phyloP scores from a whole-genome alignment of 2,113 vertebrate species.

The Vanacampus margaritifer region DNA sequence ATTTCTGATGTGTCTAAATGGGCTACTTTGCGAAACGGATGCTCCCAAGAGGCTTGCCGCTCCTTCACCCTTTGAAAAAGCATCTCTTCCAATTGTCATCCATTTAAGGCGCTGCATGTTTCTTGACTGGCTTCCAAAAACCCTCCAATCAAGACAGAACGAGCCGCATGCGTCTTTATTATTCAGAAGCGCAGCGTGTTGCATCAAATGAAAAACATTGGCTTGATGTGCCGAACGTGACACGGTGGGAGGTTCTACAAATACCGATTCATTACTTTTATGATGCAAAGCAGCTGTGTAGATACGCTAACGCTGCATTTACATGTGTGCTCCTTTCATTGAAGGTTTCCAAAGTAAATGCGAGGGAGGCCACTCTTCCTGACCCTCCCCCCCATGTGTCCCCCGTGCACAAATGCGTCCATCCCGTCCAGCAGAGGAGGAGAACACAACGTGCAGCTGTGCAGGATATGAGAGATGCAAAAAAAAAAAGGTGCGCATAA shows the following conservation, averaged over 20 bases:
- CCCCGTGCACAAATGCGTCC: slow-evolving; percentile 48
- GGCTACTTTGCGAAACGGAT: too few species aligned
- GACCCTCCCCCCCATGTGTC: slow-evolving; percentile 20
- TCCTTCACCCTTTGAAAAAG: too few species aligned
- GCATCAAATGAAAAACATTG: not conserved
- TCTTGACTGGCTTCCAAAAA: too few species aligned
- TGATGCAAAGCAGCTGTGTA: not conserved
- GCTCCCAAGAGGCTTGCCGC: too few species aligned
- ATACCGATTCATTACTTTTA: not conserved
- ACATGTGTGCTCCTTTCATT: not conserved
- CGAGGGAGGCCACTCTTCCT: slow-evolving; percentile 21
- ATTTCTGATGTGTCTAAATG: too few species aligned
- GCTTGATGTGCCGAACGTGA: not conserved
- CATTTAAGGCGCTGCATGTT: too few species aligned
- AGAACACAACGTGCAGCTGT: slow-evolving; percentile 45
- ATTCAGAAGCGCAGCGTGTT: not conserved
- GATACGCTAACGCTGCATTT: not conserved
- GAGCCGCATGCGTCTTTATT: not conserved
- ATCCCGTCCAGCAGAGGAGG: slow-evolving; percentile 38
- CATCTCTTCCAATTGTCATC: too few species aligned
- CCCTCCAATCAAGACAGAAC: too few species aligned
- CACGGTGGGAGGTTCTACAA: not conserved
- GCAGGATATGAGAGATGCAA: slow-evolving; percentile 52
- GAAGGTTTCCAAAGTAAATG: slow-evolving; percentile 3
- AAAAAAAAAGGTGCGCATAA: slow-evolving; percentile 21